Base-by-base conservation (phyloP, 2,888 invertebrate genomes). In the Lepetodrilus schrolli region DNA sequence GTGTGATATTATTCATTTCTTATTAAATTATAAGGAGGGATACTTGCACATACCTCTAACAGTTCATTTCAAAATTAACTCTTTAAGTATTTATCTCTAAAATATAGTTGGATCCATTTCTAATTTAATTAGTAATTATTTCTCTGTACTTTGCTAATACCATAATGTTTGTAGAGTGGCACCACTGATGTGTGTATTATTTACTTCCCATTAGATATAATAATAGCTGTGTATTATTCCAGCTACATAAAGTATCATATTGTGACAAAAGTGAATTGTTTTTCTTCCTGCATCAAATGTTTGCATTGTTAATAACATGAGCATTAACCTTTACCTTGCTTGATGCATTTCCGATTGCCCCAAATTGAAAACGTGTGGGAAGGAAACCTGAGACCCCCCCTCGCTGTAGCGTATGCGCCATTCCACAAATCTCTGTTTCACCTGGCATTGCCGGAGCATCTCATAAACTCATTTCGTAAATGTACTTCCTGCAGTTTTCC, bases 301-400 rank as follows among this genome's bases (percentile, higher is more conserved):
- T 58, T 58, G 58, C 58, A 58, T 58, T 58, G 30, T 58, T 58
- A 58, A 58, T 34, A 58, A 58, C 58, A 30, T 34, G 5, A 58
- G 34, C 58, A 58, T 58, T 58, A 58, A 58, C 58, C 58, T 58
- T 58, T 58, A 26, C n/a, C 58, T 23, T 58, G 26, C 58, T 43
- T 58, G 58, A 58, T 58, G 58, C 30, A 17, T 58, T 30, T 17
- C 17, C 26, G 30, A 58, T 58, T 58, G 58, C 58, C 58, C 17
- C 58, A 58, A 58, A 58, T 58, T 34, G 58, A 58, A 58, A 58
- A 58, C 58, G 58, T 58, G 58, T 58, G 58, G 26, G 58, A 58
- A 58, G 10, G 58, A 34, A 58, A 58, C 30, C 58, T 30, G 34
- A 58, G 21, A 23, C 51, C 26, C 34, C 17, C 7, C 65, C 47